Percentiles rank a stretch among this genome's conserved stretches.
phyloP scores from a whole-genome alignment of 2,113 vertebrate species.

The Pelobates fuscus region DNA sequence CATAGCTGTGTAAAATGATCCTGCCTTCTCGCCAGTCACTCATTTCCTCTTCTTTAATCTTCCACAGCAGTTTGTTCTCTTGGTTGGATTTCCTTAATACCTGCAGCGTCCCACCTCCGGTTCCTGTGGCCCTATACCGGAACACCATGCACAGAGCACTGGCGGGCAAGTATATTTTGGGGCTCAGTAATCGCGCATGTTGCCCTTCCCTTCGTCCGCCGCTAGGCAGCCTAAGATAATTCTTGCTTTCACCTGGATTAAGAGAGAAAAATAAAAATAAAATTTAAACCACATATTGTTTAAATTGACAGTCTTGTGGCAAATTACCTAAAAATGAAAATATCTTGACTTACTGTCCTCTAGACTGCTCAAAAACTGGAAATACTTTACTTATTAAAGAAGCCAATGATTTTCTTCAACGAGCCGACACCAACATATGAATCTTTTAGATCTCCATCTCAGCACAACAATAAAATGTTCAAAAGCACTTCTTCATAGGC shows the following conservation, averaged over 20 bases:
- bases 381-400: too few species aligned
- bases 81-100: slow-evolving; percentile 82
- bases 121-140: slow-evolving; percentile 84
- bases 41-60: slow-evolving; percentile 84
- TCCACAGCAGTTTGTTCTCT: slow-evolving; percentile 87
- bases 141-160: slow-evolving; percentile 90
- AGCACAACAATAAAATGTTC: too few species aligned
- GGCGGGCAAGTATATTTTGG: slow-evolving; percentile 76
- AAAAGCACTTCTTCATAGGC: too few species aligned
- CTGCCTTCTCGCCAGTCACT: slow-evolving; percentile 90
- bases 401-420: too few species aligned
- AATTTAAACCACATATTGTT: neutral
- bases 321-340: neutral
- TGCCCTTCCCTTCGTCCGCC: slow-evolving; percentile 75
- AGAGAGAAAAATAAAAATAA: slow-evolving; percentile 43
- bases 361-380: too few species aligned
- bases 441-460: too few species aligned
- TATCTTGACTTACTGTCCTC: too few species aligned
- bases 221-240: slow-evolving; percentile 83
- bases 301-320: neutral
- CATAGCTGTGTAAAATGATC: slow-evolving; percentile 88
- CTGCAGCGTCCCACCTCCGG: slow-evolving; percentile 79
- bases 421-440: too few species aligned
- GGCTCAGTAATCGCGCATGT: slow-evolving; percentile 86
- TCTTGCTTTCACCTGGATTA: slow-evolving; percentile 71